Base-by-base conservation (phyloP, 2,888 invertebrate species). In the Entomobrya multifasciata region DNA sequence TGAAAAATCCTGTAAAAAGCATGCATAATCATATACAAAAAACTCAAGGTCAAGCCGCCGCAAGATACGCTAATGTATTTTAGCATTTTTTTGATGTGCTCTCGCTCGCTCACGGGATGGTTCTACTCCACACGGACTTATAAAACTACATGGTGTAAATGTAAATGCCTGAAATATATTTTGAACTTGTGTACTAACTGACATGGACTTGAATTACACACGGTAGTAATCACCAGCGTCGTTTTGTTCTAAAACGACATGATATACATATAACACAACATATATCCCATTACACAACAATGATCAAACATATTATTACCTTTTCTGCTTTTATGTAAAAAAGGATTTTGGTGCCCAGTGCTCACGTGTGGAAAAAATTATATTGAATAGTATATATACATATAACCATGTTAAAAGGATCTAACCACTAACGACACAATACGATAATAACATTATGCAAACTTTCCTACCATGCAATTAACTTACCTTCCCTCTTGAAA, bases 11-110 rank as follows among this genome's bases (percentile, higher is more conserved):
- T 72, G 78, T 80, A 70, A 86, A 79, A 86, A 88, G 83, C 72
- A 52, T 47, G 57, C 22, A 47, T 60, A 27, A 79, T 65, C 47
- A 25, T 86, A 86, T 89, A 89, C 88, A 87, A 89, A 89, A 88
- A 90, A 74, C 89, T 88, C 90, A 90, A 90, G 90, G 90, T 90
- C 90, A 90, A 77, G 47, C 82, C 52, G 74, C 81, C 80, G 80
- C 74, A 57, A 77, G 67, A 65, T 67, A 77, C n/a, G n/a, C 52
- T 77, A 65, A 77, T 77, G 52, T 60, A 27, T 65, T 17, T 62
- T 17, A 55, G n/a, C 78, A 52, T 81, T 81, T 41, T 36, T 20
- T 81, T 47, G 55, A 41, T 70, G 27, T 36, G 36, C 52, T 74
- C 81, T 67, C 80, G 10, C 30, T 52, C 52, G 80, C 81, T 67